Percentiles rank a stretch among this genome's conserved stretches.
Conservation (phyloP, 2,113 vertebrate genomes). For the Cynocephalus volans region DNA sequence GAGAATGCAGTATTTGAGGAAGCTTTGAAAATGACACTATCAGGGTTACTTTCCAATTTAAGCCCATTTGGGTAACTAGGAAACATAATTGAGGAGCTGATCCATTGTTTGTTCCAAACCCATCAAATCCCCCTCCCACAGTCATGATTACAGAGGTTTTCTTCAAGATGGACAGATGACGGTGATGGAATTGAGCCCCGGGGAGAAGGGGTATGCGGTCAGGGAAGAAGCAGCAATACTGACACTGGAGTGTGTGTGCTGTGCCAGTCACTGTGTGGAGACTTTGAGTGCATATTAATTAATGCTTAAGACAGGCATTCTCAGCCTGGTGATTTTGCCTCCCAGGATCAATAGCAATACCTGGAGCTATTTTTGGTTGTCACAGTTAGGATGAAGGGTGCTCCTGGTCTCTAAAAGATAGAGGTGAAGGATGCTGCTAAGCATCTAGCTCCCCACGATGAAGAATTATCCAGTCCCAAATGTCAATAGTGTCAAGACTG, state of each 20-base stretch:
- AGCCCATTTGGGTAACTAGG: neutral
- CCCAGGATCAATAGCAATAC: neutral
- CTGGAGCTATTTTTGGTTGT: neutral
- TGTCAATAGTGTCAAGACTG: neutral
- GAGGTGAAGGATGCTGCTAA: neutral
- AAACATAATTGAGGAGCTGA: neutral
- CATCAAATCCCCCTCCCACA: neutral
- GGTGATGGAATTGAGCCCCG: neutral
- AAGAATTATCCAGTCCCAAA: neutral
- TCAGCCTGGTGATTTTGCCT: neutral
- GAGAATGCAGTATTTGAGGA: neutral
- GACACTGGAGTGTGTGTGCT: neutral
- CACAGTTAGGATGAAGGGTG: neutral
- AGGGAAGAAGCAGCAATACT: neutral
- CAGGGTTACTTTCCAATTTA: neutral
- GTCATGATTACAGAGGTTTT: neutral
- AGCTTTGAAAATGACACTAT: slow-evolving; percentile 9
- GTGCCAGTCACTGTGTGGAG: neutral
- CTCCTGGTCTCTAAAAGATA: neutral
- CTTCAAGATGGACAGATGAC: neutral
- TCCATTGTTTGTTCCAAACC: neutral
- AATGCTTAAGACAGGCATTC: neutral
- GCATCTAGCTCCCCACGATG: neutral
- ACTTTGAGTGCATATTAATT: neutral
- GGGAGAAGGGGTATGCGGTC: neutral